Evolutionary conservation across 2,113 vertebrate species (phyloP), one percentile per base, ranked within the genome.

Genomic region (Poicephalus gulielmi): DNA sequence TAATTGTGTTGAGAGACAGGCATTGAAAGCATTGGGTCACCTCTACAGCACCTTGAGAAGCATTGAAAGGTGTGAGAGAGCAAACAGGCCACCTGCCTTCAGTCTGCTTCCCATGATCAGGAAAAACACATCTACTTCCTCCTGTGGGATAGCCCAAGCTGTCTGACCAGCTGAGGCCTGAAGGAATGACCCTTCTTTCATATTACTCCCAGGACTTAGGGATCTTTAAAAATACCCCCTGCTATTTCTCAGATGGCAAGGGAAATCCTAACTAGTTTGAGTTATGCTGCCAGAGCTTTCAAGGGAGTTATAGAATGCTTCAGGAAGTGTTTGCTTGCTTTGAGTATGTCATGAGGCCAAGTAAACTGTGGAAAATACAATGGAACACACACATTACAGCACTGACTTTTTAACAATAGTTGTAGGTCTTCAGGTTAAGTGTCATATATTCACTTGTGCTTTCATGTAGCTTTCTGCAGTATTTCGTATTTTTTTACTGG

Each of bases 111-210:
- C 8, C 6, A 39, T 69, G 17, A 69, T 20, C 27, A 74, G 55
- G 18, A n/a, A 76, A 17, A 71, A 39, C 12, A 9, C 5, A 44
- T 41, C 18, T 44, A 1, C 14, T 31, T 6, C 16, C 25, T 1
- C 3, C 8, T 55, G 1, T 9, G 37, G 2, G 19, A 46, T 13
- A 44, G 17, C 2, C 11, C 0, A 1, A 41, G 17, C 6, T 46
- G 2, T 15, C 28, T 52, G 41, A 53, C 28, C 37, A 80, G n/a
- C 13, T 53, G 31, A 77, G 13, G 22, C 53, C n/a, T 14, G 41
- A 41, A 17, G 13, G 9, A 37, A 53, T 33, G 17, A 80, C 9
- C 17, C 4, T 13, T 41, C 22, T 64, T 63, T 50, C 19, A 2
- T 30, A 18, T 69, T 69, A 49, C 74, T 89, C 46, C 37, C 22